Conservation (phyloP, 2,797 vertebrate species). For the Amphiprion clarkii region DNA sequence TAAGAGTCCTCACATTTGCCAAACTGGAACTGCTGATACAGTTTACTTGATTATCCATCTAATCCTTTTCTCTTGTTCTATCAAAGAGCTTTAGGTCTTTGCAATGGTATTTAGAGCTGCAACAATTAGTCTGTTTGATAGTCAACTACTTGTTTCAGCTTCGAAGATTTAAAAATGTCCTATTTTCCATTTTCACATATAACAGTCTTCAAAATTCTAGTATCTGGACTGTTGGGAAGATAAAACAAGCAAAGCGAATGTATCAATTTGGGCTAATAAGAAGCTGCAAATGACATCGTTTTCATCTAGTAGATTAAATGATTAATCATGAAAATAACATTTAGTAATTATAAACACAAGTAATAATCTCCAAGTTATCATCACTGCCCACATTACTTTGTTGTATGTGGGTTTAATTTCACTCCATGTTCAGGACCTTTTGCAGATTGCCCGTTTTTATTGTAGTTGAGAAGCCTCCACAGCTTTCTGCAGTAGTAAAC, state of each 20-base stretch:
- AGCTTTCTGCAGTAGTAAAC: slow-evolving; percentile 9
- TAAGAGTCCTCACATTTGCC: neutral
- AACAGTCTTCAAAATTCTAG: neutral
- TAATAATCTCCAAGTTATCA: neutral
- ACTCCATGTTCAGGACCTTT: neutral
- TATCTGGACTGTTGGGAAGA: neutral
- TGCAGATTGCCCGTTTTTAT: neutral
- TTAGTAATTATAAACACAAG: neutral
- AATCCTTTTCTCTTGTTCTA: neutral
- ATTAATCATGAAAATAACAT: neutral
- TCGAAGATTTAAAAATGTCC: neutral
- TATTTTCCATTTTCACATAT: neutral
- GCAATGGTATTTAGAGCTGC: neutral
- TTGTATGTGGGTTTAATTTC: neutral
- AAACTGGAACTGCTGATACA: neutral
- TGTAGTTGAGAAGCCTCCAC: neutral
- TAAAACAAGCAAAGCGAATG: neutral
- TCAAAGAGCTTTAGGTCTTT: neutral
- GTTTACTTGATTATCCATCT: too few relatives aligned
- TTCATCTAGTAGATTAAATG: neutral
- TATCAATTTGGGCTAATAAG: neutral
- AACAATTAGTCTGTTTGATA: neutral
- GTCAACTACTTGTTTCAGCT: neutral
- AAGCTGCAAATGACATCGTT: neutral
- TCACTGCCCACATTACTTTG: neutral